Conservation (phyloP, 2,888 invertebrate species). For the Cantharis flavilabris region DNA sequence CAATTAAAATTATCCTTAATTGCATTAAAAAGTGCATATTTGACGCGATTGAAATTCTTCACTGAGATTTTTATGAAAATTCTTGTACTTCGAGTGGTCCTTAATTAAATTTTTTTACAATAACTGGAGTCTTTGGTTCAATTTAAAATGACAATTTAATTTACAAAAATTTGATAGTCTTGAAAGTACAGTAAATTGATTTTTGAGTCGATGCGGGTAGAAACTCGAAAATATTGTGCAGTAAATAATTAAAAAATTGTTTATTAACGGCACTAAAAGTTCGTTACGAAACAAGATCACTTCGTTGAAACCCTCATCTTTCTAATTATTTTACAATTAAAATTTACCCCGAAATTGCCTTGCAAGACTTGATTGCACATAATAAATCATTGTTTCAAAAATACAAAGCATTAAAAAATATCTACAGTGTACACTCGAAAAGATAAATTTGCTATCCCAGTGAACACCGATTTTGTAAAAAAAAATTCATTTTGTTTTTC, state of each 20-base stretch:
- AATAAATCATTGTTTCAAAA: background rate
- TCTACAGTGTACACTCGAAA: too few species aligned
- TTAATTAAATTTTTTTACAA: background rate
- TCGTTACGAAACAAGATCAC: background rate
- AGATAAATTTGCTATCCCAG: too few species aligned
- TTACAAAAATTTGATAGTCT: background rate
- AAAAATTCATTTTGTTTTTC: too few species aligned
- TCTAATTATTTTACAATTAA: background rate
- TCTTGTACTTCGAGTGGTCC: background rate
- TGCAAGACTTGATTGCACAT: background rate
- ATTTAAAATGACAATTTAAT: background rate
- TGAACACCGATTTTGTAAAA: too few species aligned
- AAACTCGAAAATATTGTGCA: background rate
- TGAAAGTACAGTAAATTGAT: background rate
- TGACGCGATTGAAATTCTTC: background rate
- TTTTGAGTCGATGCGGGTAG: background rate
- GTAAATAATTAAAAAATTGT: background rate
- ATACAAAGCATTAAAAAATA: too few species aligned
- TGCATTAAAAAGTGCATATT: background rate
- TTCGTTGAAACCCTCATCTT: background rate
- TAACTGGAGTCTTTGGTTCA: background rate
- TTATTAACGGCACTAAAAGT: background rate
- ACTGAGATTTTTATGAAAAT: background rate
- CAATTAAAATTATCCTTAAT: background rate
- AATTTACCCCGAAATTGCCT: background rate